Evolutionary conservation across 2,888 invertebrate genomes (phyloP).

Genomic region (Calameuta filiformis): DNA sequence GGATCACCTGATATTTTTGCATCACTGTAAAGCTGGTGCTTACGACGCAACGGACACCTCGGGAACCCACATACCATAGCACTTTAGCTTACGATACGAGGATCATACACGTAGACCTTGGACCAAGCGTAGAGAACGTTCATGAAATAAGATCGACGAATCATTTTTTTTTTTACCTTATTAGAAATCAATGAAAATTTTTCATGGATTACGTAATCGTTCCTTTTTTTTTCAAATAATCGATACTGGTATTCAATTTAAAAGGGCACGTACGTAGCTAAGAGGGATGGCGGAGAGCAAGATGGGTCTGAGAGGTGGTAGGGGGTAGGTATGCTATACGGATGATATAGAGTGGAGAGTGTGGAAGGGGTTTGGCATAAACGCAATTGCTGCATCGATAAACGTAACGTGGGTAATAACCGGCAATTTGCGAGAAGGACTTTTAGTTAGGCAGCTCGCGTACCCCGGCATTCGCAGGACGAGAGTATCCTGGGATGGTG

Average conservation of each 20-base stretch:
- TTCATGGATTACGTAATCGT: neutral
- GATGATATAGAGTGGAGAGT: neutral
- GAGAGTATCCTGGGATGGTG: slow-evolving; percentile 16
- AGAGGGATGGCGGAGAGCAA: neutral
- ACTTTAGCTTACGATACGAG: neutral
- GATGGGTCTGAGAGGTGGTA: slow-evolving; percentile 4
- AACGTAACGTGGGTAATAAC: slow-evolving; percentile 61
- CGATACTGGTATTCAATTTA: neutral
- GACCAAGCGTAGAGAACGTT: neutral
- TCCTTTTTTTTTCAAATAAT: neutral
- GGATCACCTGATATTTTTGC: neutral
- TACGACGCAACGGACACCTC: neutral
- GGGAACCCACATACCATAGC: neutral
- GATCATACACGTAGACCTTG: neutral
- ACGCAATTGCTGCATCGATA: slow-evolving; percentile 54
- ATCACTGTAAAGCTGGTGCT: neutral
- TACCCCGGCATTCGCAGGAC: slow-evolving; percentile 31
- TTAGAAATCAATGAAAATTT: neutral
- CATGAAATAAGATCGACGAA: neutral
- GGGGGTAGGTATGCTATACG: neutral
- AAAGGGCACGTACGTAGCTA: neutral
- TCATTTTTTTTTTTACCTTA: neutral
- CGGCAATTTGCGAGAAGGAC: slow-evolving; percentile 62
- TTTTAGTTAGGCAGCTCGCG: slow-evolving; percentile 58
- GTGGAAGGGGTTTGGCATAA: slow-evolving; percentile 32